A percentile compares a stretch with the other conserved stretches of the same genome.
Evolutionary conservation across 2,113 vertebrate genomes (phyloP).

Genomic region (Lonchura striata): DNA sequence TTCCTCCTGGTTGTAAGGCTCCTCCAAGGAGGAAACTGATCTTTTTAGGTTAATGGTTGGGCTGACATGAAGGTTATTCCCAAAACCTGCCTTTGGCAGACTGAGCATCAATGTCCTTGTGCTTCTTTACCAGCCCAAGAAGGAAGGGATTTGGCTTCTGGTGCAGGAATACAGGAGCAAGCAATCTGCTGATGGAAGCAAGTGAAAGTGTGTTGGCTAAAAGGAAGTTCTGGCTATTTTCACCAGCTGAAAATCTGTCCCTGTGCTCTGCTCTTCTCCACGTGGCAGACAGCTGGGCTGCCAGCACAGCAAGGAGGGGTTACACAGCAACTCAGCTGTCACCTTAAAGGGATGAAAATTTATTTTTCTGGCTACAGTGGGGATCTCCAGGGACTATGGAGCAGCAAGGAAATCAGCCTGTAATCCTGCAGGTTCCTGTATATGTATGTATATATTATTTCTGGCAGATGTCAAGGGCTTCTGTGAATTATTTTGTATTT

Average conservation of each 20-base stretch:
- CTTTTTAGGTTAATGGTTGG: background rate
- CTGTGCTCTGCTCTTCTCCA: background rate
- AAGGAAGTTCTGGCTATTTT: background rate
- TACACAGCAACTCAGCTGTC: fast-evolving
- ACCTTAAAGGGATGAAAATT: background rate
- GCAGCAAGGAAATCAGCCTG: background rate
- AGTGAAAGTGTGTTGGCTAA: background rate
- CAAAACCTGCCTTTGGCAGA: background rate
- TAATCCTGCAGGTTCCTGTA: background rate
- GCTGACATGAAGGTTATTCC: background rate
- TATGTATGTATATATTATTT: background rate
- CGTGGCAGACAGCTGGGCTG: background rate
- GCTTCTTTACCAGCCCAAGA: background rate
- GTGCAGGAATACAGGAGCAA: background rate
- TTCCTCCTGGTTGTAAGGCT: background rate
- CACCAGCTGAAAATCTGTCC: background rate
- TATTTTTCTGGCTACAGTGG: background rate
- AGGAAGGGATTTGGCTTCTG: background rate
- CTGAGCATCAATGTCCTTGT: background rate
- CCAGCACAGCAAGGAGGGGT: background rate
- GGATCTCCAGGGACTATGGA: background rate
- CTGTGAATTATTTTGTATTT: background rate
- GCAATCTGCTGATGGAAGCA: background rate
- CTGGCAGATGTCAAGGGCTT: background rate
- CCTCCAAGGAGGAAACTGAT: background rate